A percentile compares a stretch with the other conserved stretches of the same genome.
phyloP scores from a whole-genome alignment of 2,113 vertebrate species.

The Sprattus sprattus region DNA sequence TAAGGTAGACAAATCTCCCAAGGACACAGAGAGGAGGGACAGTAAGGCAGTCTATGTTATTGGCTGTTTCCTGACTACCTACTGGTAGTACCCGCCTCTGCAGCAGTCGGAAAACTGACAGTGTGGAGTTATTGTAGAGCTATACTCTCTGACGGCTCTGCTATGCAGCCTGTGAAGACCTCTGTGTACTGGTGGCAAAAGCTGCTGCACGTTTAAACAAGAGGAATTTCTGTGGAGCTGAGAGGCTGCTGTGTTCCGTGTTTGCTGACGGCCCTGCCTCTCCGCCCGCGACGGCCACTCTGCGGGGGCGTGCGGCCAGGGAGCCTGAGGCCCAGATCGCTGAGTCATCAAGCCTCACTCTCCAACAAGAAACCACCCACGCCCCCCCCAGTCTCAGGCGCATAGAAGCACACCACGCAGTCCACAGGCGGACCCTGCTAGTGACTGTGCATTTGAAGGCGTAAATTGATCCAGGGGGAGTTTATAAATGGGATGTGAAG shows the following conservation, averaged over 20 bases:
- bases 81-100: background rate
- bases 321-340: background rate
- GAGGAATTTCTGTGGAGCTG: background rate
- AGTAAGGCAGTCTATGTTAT: background rate
- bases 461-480: background rate
- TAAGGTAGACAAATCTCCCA: background rate
- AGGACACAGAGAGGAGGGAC: background rate
- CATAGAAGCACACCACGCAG: background rate
- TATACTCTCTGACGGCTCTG: background rate
- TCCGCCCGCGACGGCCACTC: background rate
- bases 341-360: background rate
- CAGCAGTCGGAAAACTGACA: no score
- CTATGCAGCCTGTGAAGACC: background rate
- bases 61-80: background rate
- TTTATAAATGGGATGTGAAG: background rate
- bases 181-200: no score
- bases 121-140: background rate
- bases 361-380: background rate
- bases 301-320: background rate
- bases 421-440: background rate
- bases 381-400: background rate
- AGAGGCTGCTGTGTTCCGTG: background rate
- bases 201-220: no score
- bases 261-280: background rate
- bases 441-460: background rate